A percentile compares a stretch with the other conserved stretches of the same genome.
Evolutionary conservation across 2,888 invertebrate species (phyloP).

Genomic region (Portevinia maculata): DNA sequence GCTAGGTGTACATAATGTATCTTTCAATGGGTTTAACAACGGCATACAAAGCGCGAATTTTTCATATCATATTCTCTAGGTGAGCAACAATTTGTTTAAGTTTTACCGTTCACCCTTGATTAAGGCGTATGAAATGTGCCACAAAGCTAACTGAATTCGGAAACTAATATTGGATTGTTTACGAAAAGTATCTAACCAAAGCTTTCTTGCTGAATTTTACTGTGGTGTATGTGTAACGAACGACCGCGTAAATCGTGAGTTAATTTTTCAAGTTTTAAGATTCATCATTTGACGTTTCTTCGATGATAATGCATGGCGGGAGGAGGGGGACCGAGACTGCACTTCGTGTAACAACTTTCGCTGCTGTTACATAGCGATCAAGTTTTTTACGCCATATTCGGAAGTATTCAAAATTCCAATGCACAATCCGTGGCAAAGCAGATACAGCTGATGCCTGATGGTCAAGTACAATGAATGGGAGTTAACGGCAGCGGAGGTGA

Average conservation of each 20-base stretch:
- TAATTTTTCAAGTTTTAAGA: slow-evolving; percentile 17
- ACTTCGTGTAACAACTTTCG: slow-evolving; percentile 68
- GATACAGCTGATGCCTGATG: slow-evolving; percentile 28
- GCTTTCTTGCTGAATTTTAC: slow-evolving; percentile 44
- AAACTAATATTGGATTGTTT: slow-evolving; percentile 21
- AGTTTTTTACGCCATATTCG: slow-evolving; percentile 67
- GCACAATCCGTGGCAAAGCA: slow-evolving; percentile 15
- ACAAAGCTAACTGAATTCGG: neutral
- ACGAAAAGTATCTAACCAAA: slow-evolving; percentile 8
- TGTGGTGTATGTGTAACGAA: slow-evolving; percentile 10
- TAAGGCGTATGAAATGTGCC: slow-evolving; percentile 21
- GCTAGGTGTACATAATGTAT: neutral
- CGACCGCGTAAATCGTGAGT: slow-evolving; percentile 37
- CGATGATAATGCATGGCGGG: slow-evolving; percentile 54
- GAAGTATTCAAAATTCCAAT: slow-evolving; percentile 66
- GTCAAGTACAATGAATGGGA: slow-evolving; percentile 60
- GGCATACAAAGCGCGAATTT: slow-evolving; percentile 51
- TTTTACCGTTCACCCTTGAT: slow-evolving; percentile 57
- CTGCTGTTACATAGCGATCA: slow-evolving; percentile 69
- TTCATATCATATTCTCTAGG: slow-evolving; percentile 45
- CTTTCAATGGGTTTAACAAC: slow-evolving; percentile 49
- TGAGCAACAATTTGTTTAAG: slow-evolving; percentile 43
- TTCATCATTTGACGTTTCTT: slow-evolving; percentile 42
- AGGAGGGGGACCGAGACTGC: slow-evolving; percentile 26
- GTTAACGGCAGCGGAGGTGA: slow-evolving; percentile 13